Base-by-base conservation (phyloP, 2,113 vertebrate species). In the Amblyopsis rosae region DNA sequence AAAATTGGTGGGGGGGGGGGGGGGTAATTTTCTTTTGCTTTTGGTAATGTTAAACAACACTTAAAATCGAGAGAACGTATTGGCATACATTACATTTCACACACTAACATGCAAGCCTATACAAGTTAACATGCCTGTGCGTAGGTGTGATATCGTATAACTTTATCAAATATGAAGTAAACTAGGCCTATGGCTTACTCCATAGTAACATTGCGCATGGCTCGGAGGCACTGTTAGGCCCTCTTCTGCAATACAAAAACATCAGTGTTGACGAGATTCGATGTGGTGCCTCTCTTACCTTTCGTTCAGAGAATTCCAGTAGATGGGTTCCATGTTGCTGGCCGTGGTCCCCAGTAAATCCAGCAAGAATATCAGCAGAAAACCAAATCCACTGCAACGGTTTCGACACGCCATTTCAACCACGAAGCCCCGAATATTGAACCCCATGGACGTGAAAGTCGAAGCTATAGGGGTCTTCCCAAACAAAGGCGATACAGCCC, bases 321-420 rank as follows among this genome's bases (percentile, higher is more conserved):
- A 94, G 90, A 94, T 92, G 48, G 93, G 93, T 76, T 94, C 93
- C 93, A 94, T 92, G 72, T 91, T 94, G 83, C 89, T 90, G 79
- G 91, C 91, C 45, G 91, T 75, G 69, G 90, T 87, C 51, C 89
- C 92, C 82, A 92, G 89, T 92, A 93, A 91, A 93, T 93, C 92
- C 92, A 94, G 88, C 82, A 93, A 68, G 86, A 93, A 90, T 64
- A 93, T 77, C 79, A 92, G 82, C 73, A 92, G 83, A 84, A 93
- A 76, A 66, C 87, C 74, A 77, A 91, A 85, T 77, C 88, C 88
- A 86, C 87, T 85, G 64, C 77, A 80, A 79, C 82, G 81, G 72
- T 90, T 69, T 66, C 81, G 80, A 82, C 83, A 85, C 83, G 89
- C 91, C 92, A 92, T 93, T 61, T 90, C 90, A 72, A 86, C 72